Conservation (phyloP, 1,140 invertebrate species). For the Anagrus nilaparvatae region DNA sequence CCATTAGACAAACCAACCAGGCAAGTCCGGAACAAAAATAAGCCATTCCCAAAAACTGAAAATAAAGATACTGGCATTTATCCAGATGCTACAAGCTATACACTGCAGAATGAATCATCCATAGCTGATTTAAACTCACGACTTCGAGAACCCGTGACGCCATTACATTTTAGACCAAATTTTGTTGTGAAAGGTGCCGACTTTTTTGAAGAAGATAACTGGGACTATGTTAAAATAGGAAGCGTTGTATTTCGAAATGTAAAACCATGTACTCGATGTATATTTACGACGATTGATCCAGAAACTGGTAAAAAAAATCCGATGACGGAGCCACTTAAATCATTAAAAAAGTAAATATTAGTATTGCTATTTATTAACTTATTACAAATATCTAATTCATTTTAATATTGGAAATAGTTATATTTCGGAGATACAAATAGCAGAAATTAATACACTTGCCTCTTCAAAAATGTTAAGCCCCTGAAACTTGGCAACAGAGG, state of each 20-base stretch:
- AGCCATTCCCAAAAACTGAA: constrained; percentile 23
- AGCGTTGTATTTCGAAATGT: constrained; percentile 49
- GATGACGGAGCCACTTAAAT: constrained; percentile 47
- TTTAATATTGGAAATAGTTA: no score
- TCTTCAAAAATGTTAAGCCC: no score
- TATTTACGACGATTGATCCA: constrained; percentile 49
- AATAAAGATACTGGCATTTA: constrained; percentile 41
- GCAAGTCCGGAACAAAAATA: constrained; percentile 23
- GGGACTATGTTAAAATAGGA: constrained; percentile 61
- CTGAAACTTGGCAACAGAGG: no score
- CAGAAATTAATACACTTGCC: no score
- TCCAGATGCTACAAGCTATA: constrained; percentile 48
- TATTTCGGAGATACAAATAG: no score
- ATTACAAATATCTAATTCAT: neutral
- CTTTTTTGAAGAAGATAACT: constrained; percentile 56
- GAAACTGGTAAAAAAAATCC: constrained; percentile 42
- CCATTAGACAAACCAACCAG: constrained; percentile 37
- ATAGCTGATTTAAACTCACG: constrained; percentile 51
- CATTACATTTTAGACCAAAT: constrained; percentile 55
- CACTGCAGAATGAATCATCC: constrained; percentile 52
- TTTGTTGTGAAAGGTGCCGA: constrained; percentile 53
- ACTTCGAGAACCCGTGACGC: constrained; percentile 42
- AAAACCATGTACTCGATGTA: constrained; percentile 56
- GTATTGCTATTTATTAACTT: constrained; percentile 3
- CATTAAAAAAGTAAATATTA: constrained; percentile 41